These are phyloP conservation scores for Oreochromis niloticus DNA, from an alignment of 2,113 vertebrate species.

Conservation along the genomic window DNA sequence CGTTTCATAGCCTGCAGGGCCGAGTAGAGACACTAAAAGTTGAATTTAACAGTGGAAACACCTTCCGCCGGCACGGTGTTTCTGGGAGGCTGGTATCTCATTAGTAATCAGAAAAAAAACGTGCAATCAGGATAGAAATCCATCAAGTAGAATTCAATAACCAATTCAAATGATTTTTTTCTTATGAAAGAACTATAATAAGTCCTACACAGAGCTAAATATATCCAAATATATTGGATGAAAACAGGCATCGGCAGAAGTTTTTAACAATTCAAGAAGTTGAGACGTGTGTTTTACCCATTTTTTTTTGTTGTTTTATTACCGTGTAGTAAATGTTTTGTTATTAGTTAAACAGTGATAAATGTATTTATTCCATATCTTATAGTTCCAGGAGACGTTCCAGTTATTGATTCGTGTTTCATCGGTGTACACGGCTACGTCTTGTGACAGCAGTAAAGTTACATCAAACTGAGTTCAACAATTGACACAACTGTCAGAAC, in stretches of 20 bases:
- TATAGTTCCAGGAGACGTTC: not conserved
- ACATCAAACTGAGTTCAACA: constrained; percentile 14
- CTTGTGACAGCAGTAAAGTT: constrained; percentile 17
- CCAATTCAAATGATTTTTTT: not conserved
- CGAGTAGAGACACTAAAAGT: not conserved
- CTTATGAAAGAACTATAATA: not conserved
- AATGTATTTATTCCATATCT: not conserved
- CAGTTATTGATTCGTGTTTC: constrained; percentile 46
- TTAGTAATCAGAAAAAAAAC: not conserved
- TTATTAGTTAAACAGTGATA: not conserved
- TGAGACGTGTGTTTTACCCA: not conserved
- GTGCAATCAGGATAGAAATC: not conserved
- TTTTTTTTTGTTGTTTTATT: not conserved
- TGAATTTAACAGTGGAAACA: not conserved
- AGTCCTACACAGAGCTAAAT: not conserved
- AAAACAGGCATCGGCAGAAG: not conserved
- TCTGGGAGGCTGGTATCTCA: not conserved
- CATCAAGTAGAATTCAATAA: not conserved
- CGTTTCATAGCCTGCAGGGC: not conserved
- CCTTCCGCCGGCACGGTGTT: not conserved
- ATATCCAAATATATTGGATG: not conserved
- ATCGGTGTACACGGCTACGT: not conserved
- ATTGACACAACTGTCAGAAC: constrained; percentile 33
- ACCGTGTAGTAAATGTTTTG: not conserved
- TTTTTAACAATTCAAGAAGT: not conserved